These are phyloP conservation scores for Ariopsis seemanni DNA, from an alignment of 2,113 vertebrate genomes.

Conservation along the genomic window DNA sequence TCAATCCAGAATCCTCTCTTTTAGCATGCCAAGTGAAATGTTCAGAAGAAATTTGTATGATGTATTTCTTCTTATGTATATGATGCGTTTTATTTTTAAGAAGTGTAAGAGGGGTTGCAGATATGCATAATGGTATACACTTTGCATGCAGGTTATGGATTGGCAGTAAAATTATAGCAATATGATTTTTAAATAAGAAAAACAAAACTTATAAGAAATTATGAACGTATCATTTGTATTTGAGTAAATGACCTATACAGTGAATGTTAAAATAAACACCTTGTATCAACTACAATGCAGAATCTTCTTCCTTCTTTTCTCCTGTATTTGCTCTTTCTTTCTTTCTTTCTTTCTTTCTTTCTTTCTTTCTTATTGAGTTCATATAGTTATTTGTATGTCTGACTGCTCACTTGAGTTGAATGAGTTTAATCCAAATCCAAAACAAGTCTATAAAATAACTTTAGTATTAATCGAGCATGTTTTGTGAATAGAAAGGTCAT, in stretches of 20 bases:
- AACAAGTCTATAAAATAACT: not conserved
- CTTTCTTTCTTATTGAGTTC: not conserved
- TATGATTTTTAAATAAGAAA: slow-evolving; percentile 50
- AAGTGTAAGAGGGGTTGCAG: slow-evolving; percentile 15
- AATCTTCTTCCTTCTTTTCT: not conserved
- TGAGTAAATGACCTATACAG: slow-evolving; percentile 23
- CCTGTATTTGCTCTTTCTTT: not conserved
- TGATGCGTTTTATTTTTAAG: slow-evolving; percentile 39
- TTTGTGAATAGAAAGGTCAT: not conserved
- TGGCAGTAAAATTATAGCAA: slow-evolving; percentile 50
- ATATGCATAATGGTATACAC: slow-evolving; percentile 35
- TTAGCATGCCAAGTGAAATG: slow-evolving; percentile 38
- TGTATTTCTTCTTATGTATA: slow-evolving; percentile 37
- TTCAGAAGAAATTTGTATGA: slow-evolving; percentile 36
- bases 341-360: not conserved
- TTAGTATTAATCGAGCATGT: not conserved
- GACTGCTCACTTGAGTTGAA: too few relatives aligned
- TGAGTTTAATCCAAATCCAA: not conserved
- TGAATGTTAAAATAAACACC: slow-evolving; percentile 41
- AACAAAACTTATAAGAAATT: slow-evolving; percentile 35
- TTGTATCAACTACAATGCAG: slow-evolving; percentile 23
- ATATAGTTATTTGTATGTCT: too few relatives aligned
- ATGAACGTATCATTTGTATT: slow-evolving; percentile 51
- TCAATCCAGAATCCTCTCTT: slow-evolving; percentile 42
- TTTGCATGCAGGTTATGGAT: slow-evolving; percentile 52